Evolutionary conservation across 2,888 invertebrate genomes (phyloP).

Genomic region (Cactoblastis cactorum): DNA sequence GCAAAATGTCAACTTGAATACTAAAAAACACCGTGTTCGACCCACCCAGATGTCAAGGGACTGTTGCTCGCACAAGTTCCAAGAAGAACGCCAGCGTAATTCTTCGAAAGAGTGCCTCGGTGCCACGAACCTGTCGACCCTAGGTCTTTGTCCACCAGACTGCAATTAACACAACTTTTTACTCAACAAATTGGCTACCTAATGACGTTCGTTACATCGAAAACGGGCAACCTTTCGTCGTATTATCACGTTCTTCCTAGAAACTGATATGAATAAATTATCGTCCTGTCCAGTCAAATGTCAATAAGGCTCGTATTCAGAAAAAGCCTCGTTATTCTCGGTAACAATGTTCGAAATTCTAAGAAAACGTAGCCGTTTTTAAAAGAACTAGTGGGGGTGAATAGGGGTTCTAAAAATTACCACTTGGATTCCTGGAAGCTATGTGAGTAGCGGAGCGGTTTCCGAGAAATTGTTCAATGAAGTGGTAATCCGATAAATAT

Average conservation of each 20-base stretch:
- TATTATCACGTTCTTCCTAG: conserved; percentile 36
- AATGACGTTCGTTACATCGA: conserved; percentile 32
- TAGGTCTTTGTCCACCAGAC: conserved; percentile 45
- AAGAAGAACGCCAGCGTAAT: conserved; percentile 37
- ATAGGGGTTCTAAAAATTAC: conserved; percentile 16
- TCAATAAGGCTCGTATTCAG: conserved; percentile 16
- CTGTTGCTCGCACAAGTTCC: conserved; percentile 28
- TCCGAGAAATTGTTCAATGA: conserved; percentile 37
- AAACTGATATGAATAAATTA: conserved; percentile 28
- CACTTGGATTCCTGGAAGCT: conserved; percentile 17
- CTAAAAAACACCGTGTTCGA: too few species aligned
- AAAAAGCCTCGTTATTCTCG: conserved; percentile 26
- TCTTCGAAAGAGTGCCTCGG: conserved; percentile 50
- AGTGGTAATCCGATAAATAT: conserved; percentile 23
- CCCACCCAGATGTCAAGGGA: conserved; percentile 49
- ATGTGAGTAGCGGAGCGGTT: conserved; percentile 23
- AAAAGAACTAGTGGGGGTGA: conserved; percentile 4
- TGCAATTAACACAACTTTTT: conserved; percentile 39
- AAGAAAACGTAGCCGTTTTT: conserved; percentile 13
- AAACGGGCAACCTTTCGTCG: conserved; percentile 37
- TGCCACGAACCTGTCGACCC: conserved; percentile 60
- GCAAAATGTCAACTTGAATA: too few species aligned
- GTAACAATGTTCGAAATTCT: conserved; percentile 31
- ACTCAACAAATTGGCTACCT: conserved; percentile 16
- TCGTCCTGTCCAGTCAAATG: conserved; percentile 10